Base-by-base conservation (phyloP, 2,113 vertebrate genomes). In the Felis chaus region DNA sequence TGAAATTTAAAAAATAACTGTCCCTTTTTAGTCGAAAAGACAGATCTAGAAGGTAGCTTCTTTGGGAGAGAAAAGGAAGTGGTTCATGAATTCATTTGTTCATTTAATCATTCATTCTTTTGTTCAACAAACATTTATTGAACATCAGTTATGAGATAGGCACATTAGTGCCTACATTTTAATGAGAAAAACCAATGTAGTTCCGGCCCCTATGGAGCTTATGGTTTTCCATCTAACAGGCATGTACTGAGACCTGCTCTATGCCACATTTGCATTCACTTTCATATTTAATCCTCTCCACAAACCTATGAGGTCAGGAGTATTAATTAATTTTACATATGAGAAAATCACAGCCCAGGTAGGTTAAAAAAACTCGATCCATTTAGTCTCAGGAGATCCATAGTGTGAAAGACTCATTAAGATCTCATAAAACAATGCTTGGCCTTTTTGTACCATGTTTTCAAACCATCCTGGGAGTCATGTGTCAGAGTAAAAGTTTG, bases 241-340 rank as follows among this genome's bases (percentile, higher is more conserved):
- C 21, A 1, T 39, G 5, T 61, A 23, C 73, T 3, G 81, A 93
- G 53, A 79, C 29, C 81, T 88, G 29, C 50, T 93, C 76, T 41
- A 27, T 36, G 65, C 57, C 69, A 55, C 36, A 14, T 41, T 84
- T 90, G 31, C 61, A 29, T 45, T 76, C 36, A 16, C 83, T 81
- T 88, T 95, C 86, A n/a, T 79, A 39, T 73, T 68, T 82, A 86
- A 71, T 94, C 53, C 9, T 85, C n/a, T 57, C 66, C 88, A 85
- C 53, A 78, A 80, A 61, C 45, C 66, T 92, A 19, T 53, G 80
- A 41, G 53, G 39, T 48, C 55, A 86, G 85, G 18, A 73, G 36
- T n/a, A 55, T 53, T 66, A 82, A 65, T 84, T 81, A 82, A 78
- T 79, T 86, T 94, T 84, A 91, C 13, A 80, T 53, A 53, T 50